Percentiles rank a stretch among this genome's conserved stretches.
These are phyloP conservation scores for Phalacrocorax carbo DNA, from an alignment of 2,113 vertebrate genomes.

Conservation along the genomic window DNA sequence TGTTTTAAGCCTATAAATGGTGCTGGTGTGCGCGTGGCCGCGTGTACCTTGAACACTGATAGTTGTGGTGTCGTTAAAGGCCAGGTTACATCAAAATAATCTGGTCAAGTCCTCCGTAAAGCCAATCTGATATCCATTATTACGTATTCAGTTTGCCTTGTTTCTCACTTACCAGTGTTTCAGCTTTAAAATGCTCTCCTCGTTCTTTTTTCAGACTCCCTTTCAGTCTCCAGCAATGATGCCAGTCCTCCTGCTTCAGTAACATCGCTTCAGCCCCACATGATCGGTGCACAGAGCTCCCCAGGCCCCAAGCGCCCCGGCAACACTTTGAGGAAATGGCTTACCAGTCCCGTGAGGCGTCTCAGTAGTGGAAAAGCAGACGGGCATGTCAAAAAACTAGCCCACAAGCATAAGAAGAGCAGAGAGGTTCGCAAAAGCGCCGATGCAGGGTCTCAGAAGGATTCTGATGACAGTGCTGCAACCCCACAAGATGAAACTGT, in stretches of 20 bases:
- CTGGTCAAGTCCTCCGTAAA: not conserved
- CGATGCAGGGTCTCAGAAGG: conserved; percentile 90
- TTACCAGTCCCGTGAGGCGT: conserved; percentile 94
- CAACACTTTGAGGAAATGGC: conserved; percentile 96
- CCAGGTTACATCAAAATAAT: not conserved
- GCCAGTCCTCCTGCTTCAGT: conserved; percentile 89
- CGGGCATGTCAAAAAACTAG: conserved; percentile 94
- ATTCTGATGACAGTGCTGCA: conserved; percentile 94
- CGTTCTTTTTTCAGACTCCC: conserved; percentile 78
- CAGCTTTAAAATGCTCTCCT: not conserved
- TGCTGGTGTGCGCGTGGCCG: not conserved
- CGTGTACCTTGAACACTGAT: not conserved
- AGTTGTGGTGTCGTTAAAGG: not conserved
- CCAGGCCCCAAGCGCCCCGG: conserved; percentile 96
- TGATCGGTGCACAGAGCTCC: conserved; percentile 90
- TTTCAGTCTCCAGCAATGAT: conserved; percentile 94
- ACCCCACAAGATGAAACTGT: conserved; percentile 96
- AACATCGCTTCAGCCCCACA: conserved; percentile 91
- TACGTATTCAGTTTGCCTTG: not conserved
- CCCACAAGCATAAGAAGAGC: conserved; percentile 96
- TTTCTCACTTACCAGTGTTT: not conserved
- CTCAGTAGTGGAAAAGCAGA: conserved; percentile 98
- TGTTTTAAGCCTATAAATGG: not conserved
- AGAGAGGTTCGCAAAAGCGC: conserved; percentile 92
- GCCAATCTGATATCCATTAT: not conserved